phyloP scores from a whole-genome alignment of 2,888 invertebrate species.

The Amphipoea oculea region DNA sequence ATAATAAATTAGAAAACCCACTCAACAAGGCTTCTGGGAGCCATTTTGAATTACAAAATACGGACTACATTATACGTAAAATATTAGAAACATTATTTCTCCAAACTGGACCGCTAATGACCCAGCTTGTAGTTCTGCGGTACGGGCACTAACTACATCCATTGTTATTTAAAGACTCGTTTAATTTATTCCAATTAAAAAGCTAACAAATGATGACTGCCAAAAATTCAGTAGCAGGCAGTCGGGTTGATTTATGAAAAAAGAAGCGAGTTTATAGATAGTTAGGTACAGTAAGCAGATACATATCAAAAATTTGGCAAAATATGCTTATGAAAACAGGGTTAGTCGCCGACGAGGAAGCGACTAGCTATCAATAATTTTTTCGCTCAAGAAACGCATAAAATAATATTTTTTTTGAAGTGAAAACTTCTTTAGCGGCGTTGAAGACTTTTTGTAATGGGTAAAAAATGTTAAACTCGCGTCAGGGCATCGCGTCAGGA shows the following conservation, averaged over 20 bases:
- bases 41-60: constrained; percentile 33
- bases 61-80: constrained; percentile 26
- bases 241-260: not conserved
- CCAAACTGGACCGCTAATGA: constrained; percentile 43
- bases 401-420: too few relatives aligned
- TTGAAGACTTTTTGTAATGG: too few relatives aligned
- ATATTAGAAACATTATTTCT: constrained; percentile 40
- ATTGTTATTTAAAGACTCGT: constrained; percentile 30
- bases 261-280: not conserved
- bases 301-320: not conserved
- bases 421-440: too few relatives aligned
- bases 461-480: too few relatives aligned
- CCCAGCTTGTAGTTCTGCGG: constrained; percentile 24
- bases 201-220: not conserved
- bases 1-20: constrained; percentile 18
- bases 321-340: not conserved
- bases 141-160: constrained; percentile 12
- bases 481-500: too few relatives aligned
- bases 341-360: not conserved
- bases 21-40: constrained; percentile 3
- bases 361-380: not conserved
- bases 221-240: too few relatives aligned
- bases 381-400: too few relatives aligned
- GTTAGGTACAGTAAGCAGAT: not conserved
- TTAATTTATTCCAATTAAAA: constrained; percentile 6